Evolutionary conservation across 2,797 vertebrate genomes (phyloP).

Genomic region (Anniella stebbinsi): DNA sequence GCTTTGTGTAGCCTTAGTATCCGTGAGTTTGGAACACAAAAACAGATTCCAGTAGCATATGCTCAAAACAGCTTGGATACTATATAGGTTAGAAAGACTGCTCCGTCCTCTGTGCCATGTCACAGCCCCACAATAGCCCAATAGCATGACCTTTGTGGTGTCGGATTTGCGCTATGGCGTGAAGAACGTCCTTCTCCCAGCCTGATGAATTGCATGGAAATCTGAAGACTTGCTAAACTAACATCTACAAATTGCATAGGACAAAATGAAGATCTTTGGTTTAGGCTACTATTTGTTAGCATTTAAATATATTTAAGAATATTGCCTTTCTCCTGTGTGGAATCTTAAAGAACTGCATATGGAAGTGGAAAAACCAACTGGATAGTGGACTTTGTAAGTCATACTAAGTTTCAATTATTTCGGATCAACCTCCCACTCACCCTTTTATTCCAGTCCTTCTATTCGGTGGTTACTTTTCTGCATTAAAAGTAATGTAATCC

Average conservation of each 20-base stretch:
- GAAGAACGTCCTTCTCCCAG: background rate
- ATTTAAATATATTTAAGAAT: background rate
- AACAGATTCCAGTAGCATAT: background rate
- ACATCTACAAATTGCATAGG: background rate
- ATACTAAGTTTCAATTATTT: background rate
- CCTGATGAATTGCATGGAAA: background rate
- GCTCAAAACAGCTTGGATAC: background rate
- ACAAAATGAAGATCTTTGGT: background rate
- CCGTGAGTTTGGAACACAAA: background rate
- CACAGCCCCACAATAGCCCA: background rate
- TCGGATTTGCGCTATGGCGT: background rate
- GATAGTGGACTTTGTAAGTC: background rate
- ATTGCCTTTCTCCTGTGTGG: background rate
- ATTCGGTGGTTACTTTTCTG: background rate
- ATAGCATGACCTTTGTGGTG: background rate
- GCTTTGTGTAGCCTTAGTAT: background rate
- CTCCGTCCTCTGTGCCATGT: background rate
- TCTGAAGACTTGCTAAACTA: background rate
- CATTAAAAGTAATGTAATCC: constrained; percentile 21
- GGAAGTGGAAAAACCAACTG: background rate
- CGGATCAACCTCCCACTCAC: background rate
- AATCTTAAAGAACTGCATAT: background rate
- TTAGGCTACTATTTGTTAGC: background rate
- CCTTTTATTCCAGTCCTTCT: constrained; percentile 18
- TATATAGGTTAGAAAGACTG: background rate